Percentiles rank a stretch among this genome's conserved stretches.
phyloP scores from a whole-genome alignment of 2,113 vertebrate genomes.

The Enhydra lutris region DNA sequence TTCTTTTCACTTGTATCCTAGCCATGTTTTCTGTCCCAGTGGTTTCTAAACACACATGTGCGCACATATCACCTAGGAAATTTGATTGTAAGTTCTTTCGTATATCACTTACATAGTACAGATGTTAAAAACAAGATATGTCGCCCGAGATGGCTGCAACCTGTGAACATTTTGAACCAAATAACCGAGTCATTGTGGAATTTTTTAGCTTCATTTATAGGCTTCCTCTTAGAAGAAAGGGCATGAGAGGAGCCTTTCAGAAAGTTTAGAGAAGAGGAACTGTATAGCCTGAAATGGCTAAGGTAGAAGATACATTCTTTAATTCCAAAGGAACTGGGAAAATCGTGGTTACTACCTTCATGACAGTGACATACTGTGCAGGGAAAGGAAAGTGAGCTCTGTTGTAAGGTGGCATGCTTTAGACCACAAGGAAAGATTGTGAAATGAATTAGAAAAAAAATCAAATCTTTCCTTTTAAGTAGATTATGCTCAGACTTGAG shows the following conservation, averaged over 20 bases:
- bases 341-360: not conserved
- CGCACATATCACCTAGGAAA: not conserved
- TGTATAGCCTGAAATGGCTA: not conserved
- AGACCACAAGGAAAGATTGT: not conserved
- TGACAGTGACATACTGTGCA: not conserved
- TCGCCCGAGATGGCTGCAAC: no score
- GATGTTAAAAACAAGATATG: not conserved
- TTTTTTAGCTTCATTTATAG: not conserved
- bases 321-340: not conserved
- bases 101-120: not conserved
- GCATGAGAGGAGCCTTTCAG: not conserved
- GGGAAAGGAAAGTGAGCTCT: not conserved
- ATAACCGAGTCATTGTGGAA: not conserved
- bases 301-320: not conserved
- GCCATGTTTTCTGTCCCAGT: not conserved
- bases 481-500: not conserved
- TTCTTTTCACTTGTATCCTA: not conserved
- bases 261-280: not conserved
- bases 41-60: not conserved
- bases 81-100: no score
- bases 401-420: not conserved
- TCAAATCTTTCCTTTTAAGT: not conserved
- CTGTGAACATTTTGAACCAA: not conserved
- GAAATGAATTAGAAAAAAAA: not conserved
- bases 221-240: not conserved